Conservation (phyloP, 2,888 invertebrate species). For the Empis livida region DNA sequence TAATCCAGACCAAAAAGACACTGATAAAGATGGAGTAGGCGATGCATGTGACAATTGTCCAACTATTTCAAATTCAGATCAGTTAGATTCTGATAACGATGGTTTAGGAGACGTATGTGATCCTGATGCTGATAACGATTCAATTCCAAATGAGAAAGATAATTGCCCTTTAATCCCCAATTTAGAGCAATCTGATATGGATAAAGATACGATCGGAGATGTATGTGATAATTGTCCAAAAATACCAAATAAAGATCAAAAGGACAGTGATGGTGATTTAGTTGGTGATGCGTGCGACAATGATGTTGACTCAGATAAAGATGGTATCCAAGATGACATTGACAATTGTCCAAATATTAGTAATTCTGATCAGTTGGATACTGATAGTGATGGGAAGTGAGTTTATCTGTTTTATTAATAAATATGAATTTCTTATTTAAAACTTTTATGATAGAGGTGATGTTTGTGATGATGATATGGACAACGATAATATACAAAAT, state of each 20-base stretch:
- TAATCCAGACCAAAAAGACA: slow-evolving; percentile 64
- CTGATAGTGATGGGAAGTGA: slow-evolving; percentile 52
- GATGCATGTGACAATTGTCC: slow-evolving; percentile 83
- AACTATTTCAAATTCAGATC: slow-evolving; percentile 49
- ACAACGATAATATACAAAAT: slow-evolving; percentile 72
- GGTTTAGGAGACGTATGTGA: slow-evolving; percentile 67
- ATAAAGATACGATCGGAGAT: slow-evolving; percentile 69
- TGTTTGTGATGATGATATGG: slow-evolving; percentile 83
- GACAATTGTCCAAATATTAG: slow-evolving; percentile 74
- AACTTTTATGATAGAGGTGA: slow-evolving; percentile 43
- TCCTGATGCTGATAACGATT: slow-evolving; percentile 75
- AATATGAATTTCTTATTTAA: neutral
- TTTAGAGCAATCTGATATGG: slow-evolving; percentile 61
- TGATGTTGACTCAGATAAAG: slow-evolving; percentile 57
- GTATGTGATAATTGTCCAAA: slow-evolving; percentile 73
- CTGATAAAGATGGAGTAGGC: slow-evolving; percentile 65
- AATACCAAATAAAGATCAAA: slow-evolving; percentile 56
- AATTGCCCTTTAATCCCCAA: slow-evolving; percentile 59
- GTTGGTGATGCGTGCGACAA: slow-evolving; percentile 81
- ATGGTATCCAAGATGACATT: slow-evolving; percentile 66
- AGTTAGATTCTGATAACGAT: slow-evolving; percentile 26
- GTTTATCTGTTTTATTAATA: neutral
- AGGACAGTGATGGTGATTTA: slow-evolving; percentile 66
- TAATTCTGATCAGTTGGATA: slow-evolving; percentile 74
- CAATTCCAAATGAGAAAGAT: slow-evolving; percentile 52